Evolutionary conservation across 2,113 vertebrate genomes (phyloP).

Genomic region (Eretmochelys imbricata): DNA sequence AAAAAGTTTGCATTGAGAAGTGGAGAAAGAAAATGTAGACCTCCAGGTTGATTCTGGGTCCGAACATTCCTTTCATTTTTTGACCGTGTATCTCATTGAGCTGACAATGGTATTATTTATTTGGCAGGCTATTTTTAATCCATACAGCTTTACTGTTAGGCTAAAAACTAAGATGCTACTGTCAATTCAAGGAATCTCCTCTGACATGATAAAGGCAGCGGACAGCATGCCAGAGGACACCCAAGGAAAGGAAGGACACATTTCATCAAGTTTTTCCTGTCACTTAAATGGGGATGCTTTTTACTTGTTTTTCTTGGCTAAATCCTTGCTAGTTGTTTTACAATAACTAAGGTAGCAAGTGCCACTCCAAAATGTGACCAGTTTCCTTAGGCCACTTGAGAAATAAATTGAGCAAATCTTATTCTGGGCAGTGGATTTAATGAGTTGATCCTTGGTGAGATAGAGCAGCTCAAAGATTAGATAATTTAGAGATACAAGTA

Average conservation of each 20-base stretch:
- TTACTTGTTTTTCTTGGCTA: neutral
- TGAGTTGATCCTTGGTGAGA: neutral
- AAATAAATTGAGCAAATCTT: neutral
- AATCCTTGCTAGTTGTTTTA: neutral
- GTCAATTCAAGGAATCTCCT: constrained; percentile 60
- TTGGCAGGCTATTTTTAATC: constrained; percentile 68
- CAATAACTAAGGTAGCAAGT: neutral
- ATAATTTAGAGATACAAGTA: neutral
- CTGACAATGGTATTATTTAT: constrained; percentile 48
- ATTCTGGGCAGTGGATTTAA: neutral
- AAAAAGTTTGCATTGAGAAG: constrained; percentile 15
- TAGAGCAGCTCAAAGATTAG: neutral
- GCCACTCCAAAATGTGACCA: neutral
- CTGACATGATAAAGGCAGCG: constrained; percentile 2
- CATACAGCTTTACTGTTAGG: constrained; percentile 40
- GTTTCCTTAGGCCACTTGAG: neutral
- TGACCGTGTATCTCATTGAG: constrained; percentile 29
- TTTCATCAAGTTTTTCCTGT: constrained; percentile 11
- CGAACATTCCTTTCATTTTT: constrained; percentile 19
- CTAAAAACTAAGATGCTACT: constrained; percentile 28
- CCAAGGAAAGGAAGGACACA: constrained; percentile 22
- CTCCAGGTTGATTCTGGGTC: constrained; percentile 22
- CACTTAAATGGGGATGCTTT: neutral
- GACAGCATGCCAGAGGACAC: constrained; percentile 24
- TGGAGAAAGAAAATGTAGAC: constrained; percentile 27